These are phyloP conservation scores for Xestia xanthographa DNA, from an alignment of 2,888 invertebrate genomes.

Conservation along the genomic window DNA sequence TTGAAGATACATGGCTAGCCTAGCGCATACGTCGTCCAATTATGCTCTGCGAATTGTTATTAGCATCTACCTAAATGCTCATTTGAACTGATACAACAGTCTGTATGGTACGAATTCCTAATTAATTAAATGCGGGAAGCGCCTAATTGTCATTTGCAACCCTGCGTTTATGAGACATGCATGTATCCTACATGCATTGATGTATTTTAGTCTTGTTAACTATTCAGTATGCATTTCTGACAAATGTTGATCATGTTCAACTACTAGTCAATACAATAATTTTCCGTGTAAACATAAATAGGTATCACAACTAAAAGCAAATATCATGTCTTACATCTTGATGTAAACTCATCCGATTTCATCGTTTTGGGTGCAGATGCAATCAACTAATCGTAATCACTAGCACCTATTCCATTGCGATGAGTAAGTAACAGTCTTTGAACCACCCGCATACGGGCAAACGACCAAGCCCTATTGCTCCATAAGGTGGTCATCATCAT, in stretches of 20 bases:
- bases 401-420: background rate
- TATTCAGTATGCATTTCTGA: background rate
- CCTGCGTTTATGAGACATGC: background rate
- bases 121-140: background rate
- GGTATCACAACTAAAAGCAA: too few relatives aligned
- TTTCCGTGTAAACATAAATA: too few relatives aligned
- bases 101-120: background rate
- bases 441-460: background rate
- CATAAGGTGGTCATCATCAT: background rate
- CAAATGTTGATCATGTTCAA: background rate
- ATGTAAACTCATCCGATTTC: background rate
- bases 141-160: background rate
- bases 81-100: too few relatives aligned
- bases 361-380: background rate
- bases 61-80: background rate
- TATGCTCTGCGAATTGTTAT: constrained; percentile 9
- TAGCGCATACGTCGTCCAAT: constrained; percentile 1
- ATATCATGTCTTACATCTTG: background rate
- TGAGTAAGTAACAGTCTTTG: background rate
- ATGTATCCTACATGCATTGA: background rate
- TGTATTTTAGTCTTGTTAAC: background rate
- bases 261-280: too few relatives aligned
- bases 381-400: background rate
- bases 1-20: constrained; percentile 13
- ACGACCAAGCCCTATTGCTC: background rate